Conservation (phyloP, 2,888 invertebrate species). For the Phorcus lineatus region DNA sequence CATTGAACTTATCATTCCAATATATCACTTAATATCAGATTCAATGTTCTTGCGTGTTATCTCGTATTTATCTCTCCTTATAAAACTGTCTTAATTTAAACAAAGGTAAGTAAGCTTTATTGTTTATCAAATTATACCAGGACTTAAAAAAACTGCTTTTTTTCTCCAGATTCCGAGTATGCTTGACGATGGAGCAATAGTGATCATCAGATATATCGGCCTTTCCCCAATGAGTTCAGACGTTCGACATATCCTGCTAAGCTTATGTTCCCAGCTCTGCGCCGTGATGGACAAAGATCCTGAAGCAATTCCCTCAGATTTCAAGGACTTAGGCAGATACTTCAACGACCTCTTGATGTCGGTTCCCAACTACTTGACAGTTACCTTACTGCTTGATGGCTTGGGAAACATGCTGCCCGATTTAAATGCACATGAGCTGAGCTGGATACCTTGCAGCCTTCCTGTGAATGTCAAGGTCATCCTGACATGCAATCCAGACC, state of each 20-base stretch:
- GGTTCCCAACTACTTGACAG: constrained; percentile 56
- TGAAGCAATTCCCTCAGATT: constrained; percentile 54
- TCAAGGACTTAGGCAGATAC: constrained; percentile 60
- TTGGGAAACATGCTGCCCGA: constrained; percentile 53
- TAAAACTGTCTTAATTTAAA: no score
- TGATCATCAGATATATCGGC: constrained; percentile 63
- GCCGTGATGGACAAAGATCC: constrained; percentile 45
- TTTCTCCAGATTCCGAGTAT: constrained; percentile 49
- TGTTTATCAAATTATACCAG: not conserved
- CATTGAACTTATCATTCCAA: not conserved
- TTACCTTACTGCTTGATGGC: constrained; percentile 68
- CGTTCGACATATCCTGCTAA: constrained; percentile 63
- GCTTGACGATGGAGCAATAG: constrained; percentile 45
- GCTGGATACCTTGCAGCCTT: constrained; percentile 69
- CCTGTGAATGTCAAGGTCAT: constrained; percentile 70
- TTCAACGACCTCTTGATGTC: constrained; percentile 58
- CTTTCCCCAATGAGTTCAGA: constrained; percentile 61
- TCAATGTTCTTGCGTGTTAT: no score
- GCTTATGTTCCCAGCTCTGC: constrained; percentile 64
- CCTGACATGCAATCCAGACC: constrained; percentile 56
- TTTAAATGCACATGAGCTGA: constrained; percentile 56
- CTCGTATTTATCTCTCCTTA: no score
- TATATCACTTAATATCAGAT: not conserved
- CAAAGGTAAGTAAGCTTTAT: no score
- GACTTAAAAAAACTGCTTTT: not conserved